Conservation (phyloP, 2,888 invertebrate species). For the Nemoura dubitans region DNA sequence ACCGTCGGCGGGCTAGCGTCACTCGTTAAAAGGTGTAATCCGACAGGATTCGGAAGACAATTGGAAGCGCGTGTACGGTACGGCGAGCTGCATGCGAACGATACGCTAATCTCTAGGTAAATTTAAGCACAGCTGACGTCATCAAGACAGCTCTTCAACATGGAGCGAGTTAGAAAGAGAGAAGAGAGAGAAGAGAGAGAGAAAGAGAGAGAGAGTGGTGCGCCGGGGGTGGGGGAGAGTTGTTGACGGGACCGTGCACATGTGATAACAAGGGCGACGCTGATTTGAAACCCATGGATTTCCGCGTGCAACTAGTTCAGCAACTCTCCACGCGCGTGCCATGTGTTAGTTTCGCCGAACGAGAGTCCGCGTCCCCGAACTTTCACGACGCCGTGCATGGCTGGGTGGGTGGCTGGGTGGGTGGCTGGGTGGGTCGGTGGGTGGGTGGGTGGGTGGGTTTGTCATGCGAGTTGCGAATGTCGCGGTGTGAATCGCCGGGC, state of each 20-base stretch:
- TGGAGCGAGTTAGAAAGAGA: too few species aligned
- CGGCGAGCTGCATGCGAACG: not conserved
- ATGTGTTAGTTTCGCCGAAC: not conserved
- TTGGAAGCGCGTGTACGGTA: not conserved
- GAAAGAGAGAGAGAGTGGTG: not conserved
- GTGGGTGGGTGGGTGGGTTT: not conserved
- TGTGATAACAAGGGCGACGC: not conserved
- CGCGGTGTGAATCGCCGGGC: not conserved
- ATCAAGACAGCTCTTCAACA: not conserved
- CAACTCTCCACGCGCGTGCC: not conserved
- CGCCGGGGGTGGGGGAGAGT: not conserved
- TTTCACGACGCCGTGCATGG: not conserved
- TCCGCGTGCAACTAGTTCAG: not conserved
- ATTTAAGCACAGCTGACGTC: not conserved
- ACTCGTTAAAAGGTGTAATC: not conserved
- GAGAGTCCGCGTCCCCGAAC: not conserved
- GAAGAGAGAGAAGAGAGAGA: too few species aligned
- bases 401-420: not conserved
- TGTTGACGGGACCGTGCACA: not conserved
- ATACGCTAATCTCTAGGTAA: not conserved
- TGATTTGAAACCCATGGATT: not conserved
- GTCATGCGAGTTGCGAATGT: not conserved
- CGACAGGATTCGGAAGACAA: not conserved
- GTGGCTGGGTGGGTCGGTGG: not conserved
- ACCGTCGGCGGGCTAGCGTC: too few species aligned